A percentile compares a stretch with the other conserved stretches of the same genome.
These are phyloP conservation scores for Pseudotriccus pelzelni DNA, from an alignment of 2,797 vertebrate genomes.

Conservation along the genomic window DNA sequence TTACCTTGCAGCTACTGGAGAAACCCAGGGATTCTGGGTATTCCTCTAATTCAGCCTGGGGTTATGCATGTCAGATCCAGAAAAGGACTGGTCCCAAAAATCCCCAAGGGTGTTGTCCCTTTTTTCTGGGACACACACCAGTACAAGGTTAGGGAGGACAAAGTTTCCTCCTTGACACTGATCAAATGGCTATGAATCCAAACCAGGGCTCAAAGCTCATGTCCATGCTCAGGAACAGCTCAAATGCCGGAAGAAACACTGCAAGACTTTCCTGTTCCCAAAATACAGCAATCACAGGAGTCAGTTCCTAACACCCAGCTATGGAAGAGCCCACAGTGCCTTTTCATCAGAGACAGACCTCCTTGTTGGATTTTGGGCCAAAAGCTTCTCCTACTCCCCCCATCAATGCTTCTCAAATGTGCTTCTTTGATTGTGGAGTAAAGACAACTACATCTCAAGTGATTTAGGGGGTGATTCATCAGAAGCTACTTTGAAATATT, in stretches of 20 bases:
- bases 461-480: neutral
- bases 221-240: neutral
- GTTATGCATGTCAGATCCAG: fast-evolving
- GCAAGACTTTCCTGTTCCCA: neutral
- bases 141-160: fast-evolving
- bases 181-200: neutral
- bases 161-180: neutral
- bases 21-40: neutral
- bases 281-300: neutral
- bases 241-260: neutral
- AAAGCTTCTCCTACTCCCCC: neutral
- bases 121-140: neutral
- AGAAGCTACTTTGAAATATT: neutral
- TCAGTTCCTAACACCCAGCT: neutral
- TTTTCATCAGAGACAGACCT: neutral
- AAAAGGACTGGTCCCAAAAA: neutral
- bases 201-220: neutral
- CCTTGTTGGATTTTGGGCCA: neutral
- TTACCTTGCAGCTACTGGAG: neutral
- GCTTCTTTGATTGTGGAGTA: neutral
- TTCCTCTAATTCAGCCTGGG: neutral
- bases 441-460: neutral
- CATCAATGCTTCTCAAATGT: neutral
- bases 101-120: neutral
- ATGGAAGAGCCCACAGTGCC: neutral